These are phyloP conservation scores for Psilanteris sp. DNA, from an alignment of 1,140 invertebrate genomes.

Conservation along the genomic window DNA sequence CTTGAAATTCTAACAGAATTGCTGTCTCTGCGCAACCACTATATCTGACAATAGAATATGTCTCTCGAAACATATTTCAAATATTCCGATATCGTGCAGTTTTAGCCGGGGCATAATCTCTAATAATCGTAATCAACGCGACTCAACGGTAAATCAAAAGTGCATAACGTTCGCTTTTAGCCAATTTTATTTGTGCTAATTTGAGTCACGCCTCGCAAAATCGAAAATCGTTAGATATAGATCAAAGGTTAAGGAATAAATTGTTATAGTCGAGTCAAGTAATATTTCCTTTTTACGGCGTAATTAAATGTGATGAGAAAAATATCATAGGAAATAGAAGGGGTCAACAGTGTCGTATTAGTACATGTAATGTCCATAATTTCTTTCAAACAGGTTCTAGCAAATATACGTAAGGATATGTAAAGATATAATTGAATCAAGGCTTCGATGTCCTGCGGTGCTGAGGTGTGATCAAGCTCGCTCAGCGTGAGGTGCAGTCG, in stretches of 20 bases:
- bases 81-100: too few relatives aligned
- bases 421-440: constrained; percentile 69
- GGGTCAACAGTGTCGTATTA: constrained; percentile 51
- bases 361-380: constrained; percentile 52
- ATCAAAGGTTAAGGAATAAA: too few relatives aligned
- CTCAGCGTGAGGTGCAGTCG: constrained; percentile 63
- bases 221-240: too few relatives aligned
- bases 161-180: too few relatives aligned
- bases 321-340: constrained; percentile 32
- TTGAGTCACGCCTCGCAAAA: too few relatives aligned
- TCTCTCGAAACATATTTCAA: constrained; percentile 48
- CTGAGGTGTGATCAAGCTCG: constrained; percentile 67
- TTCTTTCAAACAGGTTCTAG: constrained; percentile 61
- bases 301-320: constrained; percentile 27
- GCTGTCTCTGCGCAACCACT: constrained; percentile 47
- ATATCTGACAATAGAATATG: constrained; percentile 51
- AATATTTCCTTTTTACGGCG: too few relatives aligned
- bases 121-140: too few relatives aligned
- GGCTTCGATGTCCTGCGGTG: constrained; percentile 65
- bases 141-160: too few relatives aligned
- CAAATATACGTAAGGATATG: constrained; percentile 56
- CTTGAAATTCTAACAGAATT: constrained; percentile 59
- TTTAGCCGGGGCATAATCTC: too few relatives aligned
- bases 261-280: too few relatives aligned
- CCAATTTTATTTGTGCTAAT: too few relatives aligned